Conservation (phyloP, 2,797 vertebrate genomes). For the Trachops cirrhosus region DNA sequence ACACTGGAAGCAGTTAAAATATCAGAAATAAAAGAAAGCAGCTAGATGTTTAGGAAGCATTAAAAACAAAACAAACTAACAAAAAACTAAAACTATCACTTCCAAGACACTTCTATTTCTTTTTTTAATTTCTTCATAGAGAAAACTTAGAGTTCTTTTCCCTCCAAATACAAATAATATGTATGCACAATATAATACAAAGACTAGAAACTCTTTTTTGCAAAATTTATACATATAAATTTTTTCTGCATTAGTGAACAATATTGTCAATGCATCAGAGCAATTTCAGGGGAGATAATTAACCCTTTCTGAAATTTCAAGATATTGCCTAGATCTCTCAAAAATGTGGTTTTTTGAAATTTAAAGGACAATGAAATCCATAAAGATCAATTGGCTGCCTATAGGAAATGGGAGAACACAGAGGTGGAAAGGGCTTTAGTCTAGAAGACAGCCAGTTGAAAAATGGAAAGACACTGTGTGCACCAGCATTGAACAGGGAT, state of each 20-base stretch:
- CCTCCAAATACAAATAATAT: background rate
- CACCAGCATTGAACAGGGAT: background rate
- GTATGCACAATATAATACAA: background rate
- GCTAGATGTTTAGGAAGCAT: slow-evolving; percentile 56
- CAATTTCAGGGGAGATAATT: background rate
- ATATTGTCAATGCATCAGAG: background rate
- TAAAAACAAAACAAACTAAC: background rate
- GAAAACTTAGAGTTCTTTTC: background rate
- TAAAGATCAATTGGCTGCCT: background rate
- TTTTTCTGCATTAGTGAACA: background rate
- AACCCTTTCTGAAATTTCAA: background rate
- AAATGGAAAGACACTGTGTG: background rate
- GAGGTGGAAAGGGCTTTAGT: background rate
- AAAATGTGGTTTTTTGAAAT: background rate
- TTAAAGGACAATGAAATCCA: background rate
- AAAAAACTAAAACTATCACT: slow-evolving; percentile 13
- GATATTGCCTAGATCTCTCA: background rate
- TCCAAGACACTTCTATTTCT: background rate
- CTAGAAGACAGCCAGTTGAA: background rate
- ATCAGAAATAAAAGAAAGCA: slow-evolving; percentile 48
- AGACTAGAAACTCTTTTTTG: background rate
- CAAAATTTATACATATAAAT: background rate
- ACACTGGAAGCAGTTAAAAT: slow-evolving; percentile 47
- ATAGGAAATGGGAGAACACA: background rate
- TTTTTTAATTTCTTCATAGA: background rate